Evolutionary conservation across 2,113 vertebrate genomes (phyloP).

Genomic region (Phycodurus eques): DNA sequence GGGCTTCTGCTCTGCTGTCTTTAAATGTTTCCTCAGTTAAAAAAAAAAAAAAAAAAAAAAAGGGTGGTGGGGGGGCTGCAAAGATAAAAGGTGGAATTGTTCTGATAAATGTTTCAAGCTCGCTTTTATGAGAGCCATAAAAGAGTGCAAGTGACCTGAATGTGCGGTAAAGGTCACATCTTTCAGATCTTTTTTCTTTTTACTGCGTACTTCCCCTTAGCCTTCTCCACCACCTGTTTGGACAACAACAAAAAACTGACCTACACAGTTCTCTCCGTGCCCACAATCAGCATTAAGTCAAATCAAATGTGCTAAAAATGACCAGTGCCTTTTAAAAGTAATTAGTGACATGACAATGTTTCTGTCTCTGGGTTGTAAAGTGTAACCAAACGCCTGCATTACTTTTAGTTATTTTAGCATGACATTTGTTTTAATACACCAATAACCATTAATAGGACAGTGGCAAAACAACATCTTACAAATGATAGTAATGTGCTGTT

Average conservation of each 20-base stretch:
- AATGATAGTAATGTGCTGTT: too few species aligned
- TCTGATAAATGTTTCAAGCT: constrained; percentile 55
- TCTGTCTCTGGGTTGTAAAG: too few species aligned
- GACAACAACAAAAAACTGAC: not conserved
- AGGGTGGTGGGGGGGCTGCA: constrained; percentile 22
- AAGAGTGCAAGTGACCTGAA: constrained; percentile 27
- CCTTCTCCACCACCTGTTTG: not conserved
- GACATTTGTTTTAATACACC: too few species aligned
- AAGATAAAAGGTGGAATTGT: constrained; percentile 58
- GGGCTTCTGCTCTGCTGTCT: constrained; percentile 32
- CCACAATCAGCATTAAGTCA: not conserved
- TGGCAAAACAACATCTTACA: too few species aligned
- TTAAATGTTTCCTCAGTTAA: constrained; percentile 45
- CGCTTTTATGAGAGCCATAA: constrained; percentile 28
- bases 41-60: not conserved
- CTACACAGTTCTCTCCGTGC: not conserved
- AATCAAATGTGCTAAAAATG: not conserved
- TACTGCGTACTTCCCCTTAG: not conserved
- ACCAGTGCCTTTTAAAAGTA: too few species aligned
- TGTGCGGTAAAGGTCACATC: constrained; percentile 27
- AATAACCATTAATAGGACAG: too few species aligned
- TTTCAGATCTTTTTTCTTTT: constrained; percentile 1
- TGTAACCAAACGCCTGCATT: too few species aligned
- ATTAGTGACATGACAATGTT: too few species aligned
- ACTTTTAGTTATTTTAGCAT: too few species aligned